phyloP scores from a whole-genome alignment of 2,797 vertebrate genomes.

The Pipistrellus kuhlii region DNA sequence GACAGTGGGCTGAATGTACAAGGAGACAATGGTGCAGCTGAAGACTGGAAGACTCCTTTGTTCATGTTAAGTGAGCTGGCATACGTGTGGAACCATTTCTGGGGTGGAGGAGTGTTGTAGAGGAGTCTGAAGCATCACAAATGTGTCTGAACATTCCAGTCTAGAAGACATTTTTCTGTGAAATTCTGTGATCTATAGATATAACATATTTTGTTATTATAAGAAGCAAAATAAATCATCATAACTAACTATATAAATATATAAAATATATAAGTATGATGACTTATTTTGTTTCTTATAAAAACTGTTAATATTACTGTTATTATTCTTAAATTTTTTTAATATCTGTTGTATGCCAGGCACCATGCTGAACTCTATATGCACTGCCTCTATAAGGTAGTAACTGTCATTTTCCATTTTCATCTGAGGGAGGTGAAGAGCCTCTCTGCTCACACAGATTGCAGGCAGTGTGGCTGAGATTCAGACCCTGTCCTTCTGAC shows the following conservation, averaged over 20 bases:
- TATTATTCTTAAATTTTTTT: background rate
- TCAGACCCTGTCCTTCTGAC: background rate
- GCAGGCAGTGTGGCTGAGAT: background rate
- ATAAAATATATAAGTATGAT: background rate
- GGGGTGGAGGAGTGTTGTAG: fast-evolving
- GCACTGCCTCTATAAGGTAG: background rate
- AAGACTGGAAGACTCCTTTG: background rate
- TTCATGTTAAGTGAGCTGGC: background rate
- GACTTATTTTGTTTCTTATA: constrained; percentile 7
- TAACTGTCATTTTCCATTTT: background rate
- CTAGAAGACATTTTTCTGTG: background rate
- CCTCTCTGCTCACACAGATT: background rate
- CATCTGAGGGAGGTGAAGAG: background rate
- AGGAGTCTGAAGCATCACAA: background rate
- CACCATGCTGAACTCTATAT: background rate
- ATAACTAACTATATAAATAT: background rate
- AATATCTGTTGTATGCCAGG: background rate
- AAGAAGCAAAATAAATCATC: background rate
- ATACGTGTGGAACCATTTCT: background rate
- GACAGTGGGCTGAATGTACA: background rate
- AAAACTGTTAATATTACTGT: background rate
- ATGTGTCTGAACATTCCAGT: background rate
- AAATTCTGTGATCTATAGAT: background rate
- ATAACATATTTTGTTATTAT: background rate
- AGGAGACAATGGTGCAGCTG: background rate